Evolutionary conservation across 2,113 vertebrate genomes (phyloP).

Genomic region (Hystrix brachyura): DNA sequence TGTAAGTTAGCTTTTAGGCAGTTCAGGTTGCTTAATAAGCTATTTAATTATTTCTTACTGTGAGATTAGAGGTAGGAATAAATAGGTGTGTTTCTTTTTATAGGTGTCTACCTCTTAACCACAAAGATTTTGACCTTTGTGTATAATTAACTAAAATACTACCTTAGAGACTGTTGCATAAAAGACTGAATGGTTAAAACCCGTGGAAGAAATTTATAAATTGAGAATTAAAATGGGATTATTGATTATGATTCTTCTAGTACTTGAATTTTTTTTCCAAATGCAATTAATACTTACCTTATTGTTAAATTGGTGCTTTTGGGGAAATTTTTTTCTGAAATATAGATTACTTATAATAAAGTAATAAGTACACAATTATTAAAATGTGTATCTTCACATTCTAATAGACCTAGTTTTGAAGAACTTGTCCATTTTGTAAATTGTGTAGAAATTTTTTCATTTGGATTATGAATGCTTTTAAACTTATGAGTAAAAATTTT

Average conservation of each 20-base stretch:
- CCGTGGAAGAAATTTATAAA: constrained; percentile 2
- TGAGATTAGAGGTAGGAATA: constrained; percentile 36
- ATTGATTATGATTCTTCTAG: constrained; percentile 1
- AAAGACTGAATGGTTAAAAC: constrained; percentile 5
- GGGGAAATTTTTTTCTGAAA: constrained; percentile 7
- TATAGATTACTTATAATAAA: constrained; percentile 33
- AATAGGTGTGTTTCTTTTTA: constrained; percentile 53
- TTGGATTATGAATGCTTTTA: constrained; percentile 63
- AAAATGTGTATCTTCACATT: constrained; percentile 49
- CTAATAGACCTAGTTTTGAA: constrained; percentile 47
- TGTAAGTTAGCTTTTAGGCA: constrained; percentile 55
- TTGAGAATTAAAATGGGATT: constrained; percentile 41
- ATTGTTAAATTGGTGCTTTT: constrained; percentile 12
- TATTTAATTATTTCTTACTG: constrained; percentile 58
- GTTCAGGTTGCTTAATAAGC: constrained; percentile 58
- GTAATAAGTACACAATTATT: constrained; percentile 37
- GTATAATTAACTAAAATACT: constrained; percentile 13
- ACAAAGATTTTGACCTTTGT: constrained; percentile 41
- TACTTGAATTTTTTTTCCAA: background rate
- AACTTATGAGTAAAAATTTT: constrained; percentile 60
- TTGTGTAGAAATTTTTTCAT: constrained; percentile 55
- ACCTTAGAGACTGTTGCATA: background rate
- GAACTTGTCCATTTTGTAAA: constrained; percentile 51
- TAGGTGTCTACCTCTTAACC: background rate
- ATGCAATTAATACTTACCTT: constrained; percentile 41